Percentiles rank a stretch among this genome's conserved stretches.
Conservation (phyloP, 2,888 invertebrate genomes). For the Trypoxylon attenuatum region DNA sequence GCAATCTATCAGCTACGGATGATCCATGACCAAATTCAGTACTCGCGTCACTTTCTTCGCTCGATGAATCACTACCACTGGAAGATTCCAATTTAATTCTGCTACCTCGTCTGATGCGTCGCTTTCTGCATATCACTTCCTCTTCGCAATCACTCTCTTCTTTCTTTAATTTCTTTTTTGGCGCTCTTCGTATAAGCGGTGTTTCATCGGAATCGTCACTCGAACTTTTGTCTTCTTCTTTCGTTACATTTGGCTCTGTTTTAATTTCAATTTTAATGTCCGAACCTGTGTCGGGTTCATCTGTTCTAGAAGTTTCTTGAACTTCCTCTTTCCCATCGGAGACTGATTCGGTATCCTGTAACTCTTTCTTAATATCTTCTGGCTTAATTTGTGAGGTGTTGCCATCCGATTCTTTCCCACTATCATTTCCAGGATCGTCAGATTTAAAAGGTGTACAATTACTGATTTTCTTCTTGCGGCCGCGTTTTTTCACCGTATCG, state of each 20-base stretch:
- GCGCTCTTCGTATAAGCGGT: conserved; percentile 62
- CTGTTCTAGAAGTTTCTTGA: conserved; percentile 54
- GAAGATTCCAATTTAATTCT: conserved; percentile 68
- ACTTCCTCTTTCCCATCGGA: conserved; percentile 60
- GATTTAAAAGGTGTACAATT: conserved; percentile 50
- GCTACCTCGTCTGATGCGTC: conserved; percentile 65
- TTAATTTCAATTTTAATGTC: conserved; percentile 53
- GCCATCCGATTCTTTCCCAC: conserved; percentile 45
- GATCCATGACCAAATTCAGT: conserved; percentile 59
- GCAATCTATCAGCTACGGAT: conserved; percentile 67
- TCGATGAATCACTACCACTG: conserved; percentile 67
- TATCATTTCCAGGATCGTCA: conserved; percentile 48
- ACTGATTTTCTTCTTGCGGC: conserved; percentile 76
- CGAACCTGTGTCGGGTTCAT: conserved; percentile 31
- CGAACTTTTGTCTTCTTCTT: conserved; percentile 51
- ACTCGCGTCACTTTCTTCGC: conserved; percentile 64
- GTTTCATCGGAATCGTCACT: conserved; percentile 66
- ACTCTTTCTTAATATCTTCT: conserved; percentile 49
- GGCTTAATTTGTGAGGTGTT: conserved; percentile 44
- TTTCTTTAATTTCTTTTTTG: conserved; percentile 59
- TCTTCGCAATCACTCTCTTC: conserved; percentile 64
- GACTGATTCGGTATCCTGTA: conserved; percentile 53
- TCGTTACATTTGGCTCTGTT: conserved; percentile 30
- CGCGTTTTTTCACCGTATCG: conserved; percentile 77
- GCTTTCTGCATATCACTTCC: conserved; percentile 64